Percentiles rank a stretch among this genome's conserved stretches.
phyloP scores from a whole-genome alignment of 2,888 invertebrate genomes.

The Empis stercorea region DNA sequence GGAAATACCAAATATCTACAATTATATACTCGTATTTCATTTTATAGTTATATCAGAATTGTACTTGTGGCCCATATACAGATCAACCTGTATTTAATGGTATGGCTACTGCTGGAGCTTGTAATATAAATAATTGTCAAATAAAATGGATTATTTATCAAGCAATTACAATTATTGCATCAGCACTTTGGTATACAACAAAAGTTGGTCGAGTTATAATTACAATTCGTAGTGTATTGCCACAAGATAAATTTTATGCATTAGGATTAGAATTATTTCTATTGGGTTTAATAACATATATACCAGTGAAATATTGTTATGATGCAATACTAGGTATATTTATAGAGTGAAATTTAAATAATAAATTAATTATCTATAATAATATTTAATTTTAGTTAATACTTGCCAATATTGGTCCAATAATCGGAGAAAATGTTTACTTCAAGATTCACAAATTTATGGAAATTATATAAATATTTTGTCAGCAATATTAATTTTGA shows the following conservation, averaged over 20 bases:
- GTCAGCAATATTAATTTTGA: constrained; percentile 34
- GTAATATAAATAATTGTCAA: constrained; percentile 39
- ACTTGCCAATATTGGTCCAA: constrained; percentile 39
- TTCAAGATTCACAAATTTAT: constrained; percentile 37
- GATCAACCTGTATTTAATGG: constrained; percentile 14
- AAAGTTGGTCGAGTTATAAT: constrained; percentile 41
- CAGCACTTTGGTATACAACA: constrained; percentile 29
- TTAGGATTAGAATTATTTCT: constrained; percentile 44
- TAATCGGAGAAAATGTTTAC: constrained; percentile 32
- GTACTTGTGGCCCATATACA: constrained; percentile 37
- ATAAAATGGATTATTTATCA: constrained; percentile 40
- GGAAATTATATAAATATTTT: constrained; percentile 39
- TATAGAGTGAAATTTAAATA: neutral
- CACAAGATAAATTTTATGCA: constrained; percentile 48
- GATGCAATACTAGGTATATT: constrained; percentile 42
- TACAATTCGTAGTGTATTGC: constrained; percentile 41
- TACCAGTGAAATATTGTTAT: constrained; percentile 51
- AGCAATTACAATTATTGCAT: constrained; percentile 33
- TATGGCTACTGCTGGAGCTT: constrained; percentile 42
- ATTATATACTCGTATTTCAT: neutral
- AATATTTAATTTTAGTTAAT: constrained; percentile 23
- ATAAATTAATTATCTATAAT: neutral
- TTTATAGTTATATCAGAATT: constrained; percentile 39
- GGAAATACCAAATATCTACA: too few relatives aligned
- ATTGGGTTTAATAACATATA: constrained; percentile 42